phyloP scores from a whole-genome alignment of 1,140 invertebrate species.

The Hyposmocoma kahamanoa region DNA sequence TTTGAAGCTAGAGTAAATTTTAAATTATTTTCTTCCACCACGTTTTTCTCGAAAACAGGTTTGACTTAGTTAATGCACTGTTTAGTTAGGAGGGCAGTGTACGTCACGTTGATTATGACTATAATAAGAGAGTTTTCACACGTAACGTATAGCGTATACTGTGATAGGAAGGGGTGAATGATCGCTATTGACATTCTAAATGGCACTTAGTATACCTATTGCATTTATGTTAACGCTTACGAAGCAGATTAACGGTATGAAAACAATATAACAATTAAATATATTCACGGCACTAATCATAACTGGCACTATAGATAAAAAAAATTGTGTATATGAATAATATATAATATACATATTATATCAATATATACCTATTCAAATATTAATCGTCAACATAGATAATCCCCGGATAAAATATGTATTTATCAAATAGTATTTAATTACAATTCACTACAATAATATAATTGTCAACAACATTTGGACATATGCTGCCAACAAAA shows the following conservation, averaged over 20 bases:
- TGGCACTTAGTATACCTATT: no score
- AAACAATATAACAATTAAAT: slow-evolving; percentile 67
- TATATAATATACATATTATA: slow-evolving; percentile 45
- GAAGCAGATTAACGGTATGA: slow-evolving; percentile 52
- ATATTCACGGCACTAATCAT: slow-evolving; percentile 40
- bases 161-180: no score
- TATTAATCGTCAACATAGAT: slow-evolving; percentile 47
- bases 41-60: no score
- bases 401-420: slow-evolving; percentile 51
- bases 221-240: no score
- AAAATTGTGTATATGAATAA: slow-evolving; percentile 67
- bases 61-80: no score
- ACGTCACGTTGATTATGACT: no score
- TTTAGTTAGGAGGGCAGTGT: no score
- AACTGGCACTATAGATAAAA: slow-evolving; percentile 50
- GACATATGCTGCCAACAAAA: slow-evolving; percentile 33
- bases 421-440: slow-evolving; percentile 55
- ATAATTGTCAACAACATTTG: slow-evolving; percentile 60
- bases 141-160: no score
- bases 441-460: slow-evolving; percentile 61
- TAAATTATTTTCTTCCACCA: no score
- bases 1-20: no score
- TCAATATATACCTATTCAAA: slow-evolving; percentile 28
- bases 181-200: no score
- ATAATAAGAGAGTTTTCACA: no score